Conservation (phyloP, 2,113 vertebrate species). For the Odobenus rosmarus region DNA sequence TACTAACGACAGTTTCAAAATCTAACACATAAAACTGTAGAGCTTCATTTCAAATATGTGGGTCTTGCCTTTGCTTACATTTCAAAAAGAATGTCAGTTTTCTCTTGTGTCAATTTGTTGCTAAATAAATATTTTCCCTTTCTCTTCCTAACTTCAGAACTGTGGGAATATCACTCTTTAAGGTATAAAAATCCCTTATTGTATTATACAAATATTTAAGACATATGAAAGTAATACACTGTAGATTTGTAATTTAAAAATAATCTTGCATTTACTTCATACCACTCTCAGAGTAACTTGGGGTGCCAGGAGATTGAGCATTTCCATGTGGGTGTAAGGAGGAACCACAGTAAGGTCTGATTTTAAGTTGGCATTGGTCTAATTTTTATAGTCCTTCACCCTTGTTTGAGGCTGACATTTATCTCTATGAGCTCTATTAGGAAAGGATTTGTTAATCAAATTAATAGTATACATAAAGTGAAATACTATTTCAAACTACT, state of each 20-base stretch:
- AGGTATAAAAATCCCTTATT: background rate
- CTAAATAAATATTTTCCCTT: background rate
- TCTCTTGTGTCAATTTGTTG: slow-evolving; percentile 1
- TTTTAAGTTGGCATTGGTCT: background rate
- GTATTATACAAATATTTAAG: background rate
- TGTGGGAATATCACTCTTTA: background rate
- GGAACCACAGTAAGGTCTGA: background rate
- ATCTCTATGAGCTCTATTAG: background rate
- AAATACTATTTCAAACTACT: slow-evolving; percentile 11
- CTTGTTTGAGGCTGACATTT: background rate
- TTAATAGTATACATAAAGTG: slow-evolving; percentile 21
- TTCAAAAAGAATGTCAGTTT: background rate
- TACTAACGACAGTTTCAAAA: background rate
- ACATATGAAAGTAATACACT: background rate
- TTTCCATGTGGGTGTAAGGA: background rate
- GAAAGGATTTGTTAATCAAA: slow-evolving; percentile 31
- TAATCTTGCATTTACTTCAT: background rate
- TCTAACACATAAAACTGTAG: background rate
- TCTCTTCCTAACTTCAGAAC: background rate
- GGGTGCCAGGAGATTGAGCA: background rate
- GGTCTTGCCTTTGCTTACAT: background rate
- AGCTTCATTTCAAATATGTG: background rate
- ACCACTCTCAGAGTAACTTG: background rate
- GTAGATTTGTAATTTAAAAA: background rate
- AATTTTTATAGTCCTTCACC: background rate